These are phyloP conservation scores for Chloroceryle amazona DNA, from an alignment of 2,797 vertebrate species.

Conservation along the genomic window DNA sequence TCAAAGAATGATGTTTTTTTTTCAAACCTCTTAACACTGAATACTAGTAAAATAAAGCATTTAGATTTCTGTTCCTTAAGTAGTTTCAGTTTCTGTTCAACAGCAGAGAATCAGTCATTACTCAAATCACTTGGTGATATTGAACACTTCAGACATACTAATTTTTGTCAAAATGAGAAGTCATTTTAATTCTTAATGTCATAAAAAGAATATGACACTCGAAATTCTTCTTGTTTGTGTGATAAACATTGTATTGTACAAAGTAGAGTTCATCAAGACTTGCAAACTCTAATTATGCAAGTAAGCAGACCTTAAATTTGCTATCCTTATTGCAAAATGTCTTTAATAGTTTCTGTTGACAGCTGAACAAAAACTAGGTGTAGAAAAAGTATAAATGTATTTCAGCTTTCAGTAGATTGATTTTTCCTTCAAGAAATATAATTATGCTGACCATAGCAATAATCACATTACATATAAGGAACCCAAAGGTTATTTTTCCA, in stretches of 20 bases:
- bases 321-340: background rate
- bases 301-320: background rate
- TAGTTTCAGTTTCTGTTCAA: background rate
- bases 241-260: background rate
- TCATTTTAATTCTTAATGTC: background rate
- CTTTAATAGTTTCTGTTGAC: background rate
- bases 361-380: background rate
- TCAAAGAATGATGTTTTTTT: background rate
- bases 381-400: too few relatives aligned
- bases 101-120: background rate
- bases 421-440: background rate
- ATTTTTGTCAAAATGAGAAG: background rate
- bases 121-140: background rate
- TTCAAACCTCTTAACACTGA: background rate
- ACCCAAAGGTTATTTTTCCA: background rate
- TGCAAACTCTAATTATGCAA: background rate
- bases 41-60: background rate
- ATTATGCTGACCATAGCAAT: background rate
- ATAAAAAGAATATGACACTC: background rate
- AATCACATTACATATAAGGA: background rate
- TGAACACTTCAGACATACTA: background rate
- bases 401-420: too few relatives aligned
- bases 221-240: background rate
- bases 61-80: background rate
- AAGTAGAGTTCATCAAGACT: background rate